phyloP scores from a whole-genome alignment of 2,113 vertebrate genomes.

The Proteles cristata region DNA sequence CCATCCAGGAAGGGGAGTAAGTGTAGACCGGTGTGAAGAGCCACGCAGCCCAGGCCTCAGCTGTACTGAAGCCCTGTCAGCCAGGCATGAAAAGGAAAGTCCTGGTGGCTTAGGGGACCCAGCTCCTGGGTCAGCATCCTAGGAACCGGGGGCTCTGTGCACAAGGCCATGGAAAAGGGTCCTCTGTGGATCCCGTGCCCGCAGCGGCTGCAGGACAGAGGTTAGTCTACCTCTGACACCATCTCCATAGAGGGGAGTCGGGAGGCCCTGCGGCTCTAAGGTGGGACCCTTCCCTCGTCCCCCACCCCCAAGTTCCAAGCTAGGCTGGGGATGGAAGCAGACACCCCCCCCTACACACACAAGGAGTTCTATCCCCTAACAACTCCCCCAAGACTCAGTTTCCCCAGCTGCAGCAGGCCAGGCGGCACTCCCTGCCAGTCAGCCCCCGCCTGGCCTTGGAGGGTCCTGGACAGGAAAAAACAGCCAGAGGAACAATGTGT shows the following conservation, averaged over 20 bases:
- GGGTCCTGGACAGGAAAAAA: conserved; percentile 32
- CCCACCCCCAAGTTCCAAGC: neutral
- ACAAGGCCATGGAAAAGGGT: neutral
- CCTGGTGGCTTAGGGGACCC: accelerated
- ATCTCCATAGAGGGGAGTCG: neutral
- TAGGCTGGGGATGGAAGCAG: neutral
- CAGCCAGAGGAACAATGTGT: neutral
- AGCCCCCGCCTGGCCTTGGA: neutral
- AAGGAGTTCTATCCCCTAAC: neutral
- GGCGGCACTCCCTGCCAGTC: neutral
- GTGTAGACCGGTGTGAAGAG: accelerated
- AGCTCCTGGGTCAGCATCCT: neutral
- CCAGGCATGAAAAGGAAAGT: neutral
- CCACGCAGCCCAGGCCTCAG: accelerated
- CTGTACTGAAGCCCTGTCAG: neutral
- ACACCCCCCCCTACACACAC: no score
- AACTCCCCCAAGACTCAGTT: neutral
- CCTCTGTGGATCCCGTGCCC: accelerated
- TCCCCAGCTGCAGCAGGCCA: neutral
- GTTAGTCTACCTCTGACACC: neutral
- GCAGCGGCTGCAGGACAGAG: neutral
- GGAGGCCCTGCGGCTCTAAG: no score
- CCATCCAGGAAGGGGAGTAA: no score
- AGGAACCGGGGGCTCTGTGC: no score
- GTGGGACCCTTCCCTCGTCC: accelerated